These are phyloP conservation scores for Leiothrix lutea DNA, from an alignment of 2,113 vertebrate species.

Conservation along the genomic window DNA sequence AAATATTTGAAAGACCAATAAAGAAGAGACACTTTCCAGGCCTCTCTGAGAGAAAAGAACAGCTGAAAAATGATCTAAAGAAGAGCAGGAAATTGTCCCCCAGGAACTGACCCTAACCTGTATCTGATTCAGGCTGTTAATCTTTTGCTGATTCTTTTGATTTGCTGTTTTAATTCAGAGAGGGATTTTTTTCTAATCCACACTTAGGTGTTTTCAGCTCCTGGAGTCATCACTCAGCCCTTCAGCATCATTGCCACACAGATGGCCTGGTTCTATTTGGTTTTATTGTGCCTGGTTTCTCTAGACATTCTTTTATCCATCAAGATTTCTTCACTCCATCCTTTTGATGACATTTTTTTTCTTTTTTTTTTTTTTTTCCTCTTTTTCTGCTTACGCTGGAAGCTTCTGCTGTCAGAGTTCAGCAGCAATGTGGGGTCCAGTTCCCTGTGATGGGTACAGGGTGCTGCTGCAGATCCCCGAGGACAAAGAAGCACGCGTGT, in stretches of 20 bases:
- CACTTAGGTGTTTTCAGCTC: constrained; percentile 1
- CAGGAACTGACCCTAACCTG: constrained; percentile 3
- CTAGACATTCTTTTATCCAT: background rate
- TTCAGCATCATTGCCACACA: background rate
- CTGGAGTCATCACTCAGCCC: background rate
- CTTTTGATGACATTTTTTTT: background rate
- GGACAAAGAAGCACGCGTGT: background rate
- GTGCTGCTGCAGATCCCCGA: background rate
- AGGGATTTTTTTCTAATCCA: background rate
- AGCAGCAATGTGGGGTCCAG: background rate
- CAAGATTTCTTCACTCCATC: background rate
- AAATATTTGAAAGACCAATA: constrained; percentile 32
- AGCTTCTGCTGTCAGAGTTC: background rate
- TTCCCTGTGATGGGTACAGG: background rate
- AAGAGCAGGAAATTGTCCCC: constrained; percentile 7
- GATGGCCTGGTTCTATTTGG: background rate
- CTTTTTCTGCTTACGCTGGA: background rate
- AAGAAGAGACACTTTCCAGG: constrained; percentile 38
- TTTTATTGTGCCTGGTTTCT: background rate
- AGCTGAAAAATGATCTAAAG: constrained; percentile 23
- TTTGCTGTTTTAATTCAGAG: constrained; percentile 26
- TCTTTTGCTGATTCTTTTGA: constrained; percentile 25
- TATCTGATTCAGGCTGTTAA: constrained; percentile 21
- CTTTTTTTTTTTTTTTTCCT: background rate
- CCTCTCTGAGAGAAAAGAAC: constrained; percentile 13